phyloP scores from a whole-genome alignment of 2,888 invertebrate species.

The Nomada ruficornis region DNA sequence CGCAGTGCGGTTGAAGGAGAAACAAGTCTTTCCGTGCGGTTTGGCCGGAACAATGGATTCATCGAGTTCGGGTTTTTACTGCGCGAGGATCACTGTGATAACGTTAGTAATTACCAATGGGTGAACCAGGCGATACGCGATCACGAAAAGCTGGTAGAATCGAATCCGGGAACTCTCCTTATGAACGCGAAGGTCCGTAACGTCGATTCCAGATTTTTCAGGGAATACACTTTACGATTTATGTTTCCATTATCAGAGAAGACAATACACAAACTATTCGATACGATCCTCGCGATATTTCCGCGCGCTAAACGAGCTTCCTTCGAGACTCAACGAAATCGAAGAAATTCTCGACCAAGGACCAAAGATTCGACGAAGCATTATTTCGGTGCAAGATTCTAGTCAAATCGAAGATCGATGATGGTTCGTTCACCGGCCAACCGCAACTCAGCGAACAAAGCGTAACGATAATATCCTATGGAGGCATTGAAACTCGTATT shows the following conservation, averaged over 20 bases:
- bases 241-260: constrained; percentile 9
- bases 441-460: constrained; percentile 44
- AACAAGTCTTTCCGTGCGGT: constrained; percentile 56
- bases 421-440: constrained; percentile 55
- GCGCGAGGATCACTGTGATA: constrained; percentile 58
- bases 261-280: constrained; percentile 21
- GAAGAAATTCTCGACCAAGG: constrained; percentile 61
- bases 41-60: constrained; percentile 62
- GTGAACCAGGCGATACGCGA: neutral
- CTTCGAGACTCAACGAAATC: constrained; percentile 66
- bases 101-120: constrained; percentile 29
- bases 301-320: constrained; percentile 51
- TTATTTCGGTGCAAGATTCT: constrained; percentile 49
- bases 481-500: constrained; percentile 62
- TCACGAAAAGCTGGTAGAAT: neutral
- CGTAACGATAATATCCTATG: constrained; percentile 45
- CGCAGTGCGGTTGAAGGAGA: constrained; percentile 63
- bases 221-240: neutral
- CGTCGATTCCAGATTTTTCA: neutral
- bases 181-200: neutral
- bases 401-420: constrained; percentile 56
- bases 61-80: constrained; percentile 43
- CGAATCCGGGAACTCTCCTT: neutral
- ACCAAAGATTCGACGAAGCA: constrained; percentile 69
- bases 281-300: constrained; percentile 30